Evolutionary conservation across 2,797 vertebrate species (phyloP).

Genomic region (Uromys caudimaculatus): DNA sequence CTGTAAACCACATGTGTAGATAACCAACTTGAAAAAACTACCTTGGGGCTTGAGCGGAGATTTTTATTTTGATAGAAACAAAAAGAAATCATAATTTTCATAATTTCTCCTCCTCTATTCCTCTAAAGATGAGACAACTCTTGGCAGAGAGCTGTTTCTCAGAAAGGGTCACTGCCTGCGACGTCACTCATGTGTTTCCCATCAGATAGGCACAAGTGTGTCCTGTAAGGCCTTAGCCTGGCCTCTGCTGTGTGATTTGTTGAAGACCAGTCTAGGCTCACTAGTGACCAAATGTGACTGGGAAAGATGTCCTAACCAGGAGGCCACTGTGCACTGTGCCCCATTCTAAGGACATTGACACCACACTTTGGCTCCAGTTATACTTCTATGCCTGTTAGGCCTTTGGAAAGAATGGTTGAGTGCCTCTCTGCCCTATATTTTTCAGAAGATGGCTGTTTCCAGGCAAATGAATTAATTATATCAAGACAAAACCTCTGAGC

Average conservation of each 20-base stretch:
- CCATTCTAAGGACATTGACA: not conserved
- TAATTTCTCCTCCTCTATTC: not conserved
- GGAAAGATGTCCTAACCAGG: not conserved
- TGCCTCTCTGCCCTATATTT: constrained; percentile 15
- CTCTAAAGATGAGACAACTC: not conserved
- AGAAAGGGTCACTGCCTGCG: not conserved
- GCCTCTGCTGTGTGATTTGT: not conserved
- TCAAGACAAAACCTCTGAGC: constrained; percentile 12
- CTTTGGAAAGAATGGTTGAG: not conserved
- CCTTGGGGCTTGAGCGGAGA: not conserved
- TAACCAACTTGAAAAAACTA: not conserved
- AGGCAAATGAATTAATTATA: constrained; percentile 53
- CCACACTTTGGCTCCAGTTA: not conserved
- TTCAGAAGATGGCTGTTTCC: constrained; percentile 47
- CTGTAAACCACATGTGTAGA: not conserved
- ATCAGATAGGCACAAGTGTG: not conserved
- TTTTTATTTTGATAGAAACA: not conserved
- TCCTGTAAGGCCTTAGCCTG: not conserved
- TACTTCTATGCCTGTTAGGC: not conserved
- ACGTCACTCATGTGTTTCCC: not conserved
- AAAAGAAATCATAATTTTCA: constrained; percentile 5
- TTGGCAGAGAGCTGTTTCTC: not conserved
- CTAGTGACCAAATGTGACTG: not conserved
- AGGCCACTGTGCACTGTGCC: not conserved
- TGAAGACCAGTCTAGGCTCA: not conserved